A percentile compares a stretch with the other conserved stretches of the same genome.
phyloP scores from a whole-genome alignment of 2,113 vertebrate genomes.

The Natator depressus region DNA sequence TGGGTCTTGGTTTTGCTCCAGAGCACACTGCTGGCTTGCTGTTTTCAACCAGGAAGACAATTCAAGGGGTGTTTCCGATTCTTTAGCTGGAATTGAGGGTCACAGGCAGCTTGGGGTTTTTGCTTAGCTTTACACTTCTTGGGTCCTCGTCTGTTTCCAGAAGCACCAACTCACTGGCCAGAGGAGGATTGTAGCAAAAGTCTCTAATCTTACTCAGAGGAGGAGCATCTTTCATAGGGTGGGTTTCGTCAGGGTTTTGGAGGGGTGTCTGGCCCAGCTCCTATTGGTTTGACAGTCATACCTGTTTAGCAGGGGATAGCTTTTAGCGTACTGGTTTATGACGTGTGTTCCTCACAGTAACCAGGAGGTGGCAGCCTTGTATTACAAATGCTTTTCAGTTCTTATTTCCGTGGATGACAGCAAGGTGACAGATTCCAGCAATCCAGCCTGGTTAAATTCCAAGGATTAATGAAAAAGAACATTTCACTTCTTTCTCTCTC shows the following conservation, averaged over 20 bases:
- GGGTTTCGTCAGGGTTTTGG: neutral
- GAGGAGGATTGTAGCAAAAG: neutral
- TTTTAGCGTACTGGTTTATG: neutral
- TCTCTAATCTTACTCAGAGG: neutral
- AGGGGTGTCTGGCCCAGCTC: neutral
- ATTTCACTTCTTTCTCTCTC: neutral
- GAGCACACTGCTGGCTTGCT: neutral
- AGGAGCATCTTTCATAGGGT: neutral
- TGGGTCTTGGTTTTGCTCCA: neutral
- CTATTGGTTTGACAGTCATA: neutral
- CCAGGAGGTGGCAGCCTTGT: conserved; percentile 8
- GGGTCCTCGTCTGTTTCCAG: neutral
- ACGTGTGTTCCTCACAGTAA: fast-evolving
- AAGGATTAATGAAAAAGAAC: neutral
- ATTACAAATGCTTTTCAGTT: neutral
- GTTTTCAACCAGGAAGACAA: neutral
- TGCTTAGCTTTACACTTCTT: neutral
- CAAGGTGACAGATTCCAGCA: fast-evolving
- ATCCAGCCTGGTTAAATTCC: fast-evolving
- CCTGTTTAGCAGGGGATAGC: neutral
- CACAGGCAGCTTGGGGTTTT: no score
- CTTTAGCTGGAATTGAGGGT: no score
- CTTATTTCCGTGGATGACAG: neutral
- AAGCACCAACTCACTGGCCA: neutral
- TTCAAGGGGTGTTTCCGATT: no score